These are phyloP conservation scores for Porites rus DNA, from an alignment of 92 coral and sea anemone genomes.

Conservation along the genomic window DNA sequence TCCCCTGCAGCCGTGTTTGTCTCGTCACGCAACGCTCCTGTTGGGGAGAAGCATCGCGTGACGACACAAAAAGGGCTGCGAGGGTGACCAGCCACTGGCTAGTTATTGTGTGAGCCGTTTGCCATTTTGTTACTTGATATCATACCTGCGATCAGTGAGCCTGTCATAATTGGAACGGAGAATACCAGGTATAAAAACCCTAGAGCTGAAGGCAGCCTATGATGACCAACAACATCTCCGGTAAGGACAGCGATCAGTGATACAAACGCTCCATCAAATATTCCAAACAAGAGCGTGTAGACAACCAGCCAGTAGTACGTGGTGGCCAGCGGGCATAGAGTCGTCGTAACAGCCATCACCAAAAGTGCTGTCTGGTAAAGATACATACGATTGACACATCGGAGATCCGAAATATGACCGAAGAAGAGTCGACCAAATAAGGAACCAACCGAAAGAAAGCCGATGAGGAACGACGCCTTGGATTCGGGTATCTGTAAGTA, in stretches of 20 bases:
- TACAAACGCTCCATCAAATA: slow-evolving; percentile 74
- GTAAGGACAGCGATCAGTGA: slow-evolving; percentile 64
- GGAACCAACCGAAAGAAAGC: slow-evolving; percentile 65
- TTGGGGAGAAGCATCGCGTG: too few species aligned
- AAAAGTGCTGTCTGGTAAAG: slow-evolving; percentile 69
- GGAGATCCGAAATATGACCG: slow-evolving; percentile 77
- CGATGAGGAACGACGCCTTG: slow-evolving; percentile 61
- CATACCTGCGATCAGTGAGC: slow-evolving; percentile 79
- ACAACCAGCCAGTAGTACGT: slow-evolving; percentile 54
- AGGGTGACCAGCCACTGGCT: too few species aligned
- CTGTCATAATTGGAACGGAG: slow-evolving; percentile 69
- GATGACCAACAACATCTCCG: slow-evolving; percentile 64
- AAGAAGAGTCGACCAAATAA: slow-evolving; percentile 70
- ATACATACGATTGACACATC: slow-evolving; percentile 68
- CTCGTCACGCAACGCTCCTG: too few species aligned
- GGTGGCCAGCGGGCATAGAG: slow-evolving; percentile 64
- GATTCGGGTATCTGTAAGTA: slow-evolving; percentile 35
- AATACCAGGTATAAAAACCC: slow-evolving; percentile 69
- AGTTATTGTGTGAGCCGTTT: too few species aligned
- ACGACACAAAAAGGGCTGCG: too few species aligned
- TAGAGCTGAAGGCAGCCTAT: slow-evolving; percentile 68
- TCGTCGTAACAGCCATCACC: slow-evolving; percentile 73
- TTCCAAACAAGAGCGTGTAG: slow-evolving; percentile 71
- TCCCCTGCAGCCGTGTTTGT: too few species aligned
- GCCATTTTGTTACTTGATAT: too few species aligned